Base-by-base conservation (phyloP, 2,113 vertebrate species). In the Stercorarius parasiticus region DNA sequence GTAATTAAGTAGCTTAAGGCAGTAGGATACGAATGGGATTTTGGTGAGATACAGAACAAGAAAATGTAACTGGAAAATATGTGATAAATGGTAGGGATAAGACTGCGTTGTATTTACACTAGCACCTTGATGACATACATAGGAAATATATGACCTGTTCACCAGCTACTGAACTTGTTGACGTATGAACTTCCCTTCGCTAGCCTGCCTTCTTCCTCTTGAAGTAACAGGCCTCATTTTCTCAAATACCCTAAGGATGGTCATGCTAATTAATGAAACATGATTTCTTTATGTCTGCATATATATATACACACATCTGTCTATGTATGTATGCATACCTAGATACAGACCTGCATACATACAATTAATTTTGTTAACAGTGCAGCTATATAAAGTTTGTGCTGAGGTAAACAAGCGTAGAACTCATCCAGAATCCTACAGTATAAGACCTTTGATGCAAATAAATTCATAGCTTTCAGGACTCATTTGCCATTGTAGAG, bases 281-380 rank as follows among this genome's bases (percentile, higher is more conserved):
- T 29, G 15, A 61, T 36, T 79, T 56, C 17, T 66, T 77, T 42
- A 7, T 55, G 38, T 42, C 36, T 43, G 8, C 21, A 59, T 40
- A 4, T 27, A 6, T 45, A 5, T 40, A 49, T 6, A 15, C 16
- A 17, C 3, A 32, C 5, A 23, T 2, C 34, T 13, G 1, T 18
- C 6, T 10, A 27, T 14, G 3, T n/a, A 40, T 38, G 4, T 4
- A 19, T 30, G 42, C 27, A 53, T 18, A 56, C 20, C n/a, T 30
- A 67, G 6, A 42, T 43, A 42, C 3, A 86, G 5, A 29, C 10
- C 17, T 69, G 14, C 50, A 77, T 3, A 23, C 15, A 55, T 4
- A 50, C 5, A 82, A 67, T 12, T 53, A 12, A 32, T 40, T 38
- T 53, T 12, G 8, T 50, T 78, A 50, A 53, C 27, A 72, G 19